Percentiles rank a stretch among this genome's conserved stretches.
These are phyloP conservation scores for Elymnias hypermnestra DNA, from an alignment of 1,140 invertebrate genomes.

Conservation along the genomic window DNA sequence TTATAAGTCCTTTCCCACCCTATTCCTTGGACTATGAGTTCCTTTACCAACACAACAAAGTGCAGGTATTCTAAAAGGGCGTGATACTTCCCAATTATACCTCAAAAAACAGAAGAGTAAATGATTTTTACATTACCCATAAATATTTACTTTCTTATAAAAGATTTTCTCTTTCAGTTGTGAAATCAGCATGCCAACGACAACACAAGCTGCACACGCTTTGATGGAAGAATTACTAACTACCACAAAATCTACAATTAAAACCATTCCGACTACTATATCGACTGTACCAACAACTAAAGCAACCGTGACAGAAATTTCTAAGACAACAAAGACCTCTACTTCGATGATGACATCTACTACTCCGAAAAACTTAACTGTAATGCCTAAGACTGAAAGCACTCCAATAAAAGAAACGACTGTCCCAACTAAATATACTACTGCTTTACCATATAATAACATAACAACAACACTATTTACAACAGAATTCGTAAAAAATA, in stretches of 20 bases:
- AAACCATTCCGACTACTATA: conserved; percentile 34
- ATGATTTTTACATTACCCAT: too few species aligned
- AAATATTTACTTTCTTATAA: too few species aligned
- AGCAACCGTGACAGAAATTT: conserved; percentile 13
- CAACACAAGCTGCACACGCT: conserved; percentile 38
- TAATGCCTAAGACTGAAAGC: conserved; percentile 20
- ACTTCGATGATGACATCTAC: conserved; percentile 10
- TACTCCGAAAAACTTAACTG: too few species aligned
- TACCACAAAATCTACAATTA: conserved; percentile 40
- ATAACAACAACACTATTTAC: conserved; percentile 9
- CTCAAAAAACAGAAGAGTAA: too few species aligned
- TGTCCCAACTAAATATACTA: conserved; percentile 9
- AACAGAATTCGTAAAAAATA: conserved; percentile 7
- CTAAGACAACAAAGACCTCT: conserved; percentile 11
- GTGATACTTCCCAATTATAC: too few species aligned
- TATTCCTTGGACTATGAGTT: too few species aligned
- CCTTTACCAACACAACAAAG: too few species aligned
- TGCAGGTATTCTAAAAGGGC: too few species aligned
- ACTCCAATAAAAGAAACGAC: conserved; percentile 7
- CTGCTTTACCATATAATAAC: conserved; percentile 8
- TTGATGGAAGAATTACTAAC: conserved; percentile 57
- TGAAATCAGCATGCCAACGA: conserved; percentile 48
- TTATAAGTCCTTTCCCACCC: too few species aligned
- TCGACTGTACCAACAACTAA: conserved; percentile 23
- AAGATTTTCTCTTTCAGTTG: conserved; percentile 48